These are phyloP conservation scores for Lepidurus apus DNA, from an alignment of 1,140 invertebrate genomes.

Conservation along the genomic window DNA sequence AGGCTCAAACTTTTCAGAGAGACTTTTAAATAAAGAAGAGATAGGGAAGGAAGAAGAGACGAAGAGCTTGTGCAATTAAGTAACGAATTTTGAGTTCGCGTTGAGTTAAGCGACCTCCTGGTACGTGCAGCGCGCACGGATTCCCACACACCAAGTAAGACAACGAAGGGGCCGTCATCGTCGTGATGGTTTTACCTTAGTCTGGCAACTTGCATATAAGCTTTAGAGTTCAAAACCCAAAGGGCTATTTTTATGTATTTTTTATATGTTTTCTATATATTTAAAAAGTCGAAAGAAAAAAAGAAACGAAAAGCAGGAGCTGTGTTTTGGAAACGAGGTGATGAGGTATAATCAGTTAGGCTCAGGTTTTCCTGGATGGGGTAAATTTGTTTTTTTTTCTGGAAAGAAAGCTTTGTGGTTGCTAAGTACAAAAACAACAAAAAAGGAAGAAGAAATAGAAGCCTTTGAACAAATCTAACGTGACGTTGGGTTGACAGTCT, in stretches of 20 bases:
- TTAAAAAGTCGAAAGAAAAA: too few relatives aligned
- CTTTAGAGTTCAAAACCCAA: too few relatives aligned
- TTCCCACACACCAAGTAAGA: too few relatives aligned
- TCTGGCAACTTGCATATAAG: too few relatives aligned
- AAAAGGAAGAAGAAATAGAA: neutral
- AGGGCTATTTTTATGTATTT: too few relatives aligned
- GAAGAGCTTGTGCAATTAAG: neutral
- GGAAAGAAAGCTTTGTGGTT: neutral
- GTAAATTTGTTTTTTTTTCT: neutral
- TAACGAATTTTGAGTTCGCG: too few relatives aligned
- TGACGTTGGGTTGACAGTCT: constrained; percentile 18
- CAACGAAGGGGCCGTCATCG: too few relatives aligned
- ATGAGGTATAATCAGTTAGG: neutral
- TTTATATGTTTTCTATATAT: too few relatives aligned
- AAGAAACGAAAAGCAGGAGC: constrained; percentile 5
- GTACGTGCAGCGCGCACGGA: too few relatives aligned
- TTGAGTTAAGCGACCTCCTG: too few relatives aligned
- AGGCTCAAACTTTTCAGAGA: neutral
- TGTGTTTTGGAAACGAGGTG: neutral
- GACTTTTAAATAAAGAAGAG: neutral
- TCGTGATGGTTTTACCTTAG: too few relatives aligned
- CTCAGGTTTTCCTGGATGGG: neutral
- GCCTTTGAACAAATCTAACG: constrained; percentile 18
- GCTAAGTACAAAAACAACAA: too few relatives aligned
- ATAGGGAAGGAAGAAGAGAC: neutral